Base-by-base conservation (phyloP, 2,888 invertebrate genomes). In the Aproaerema taeniolella region DNA sequence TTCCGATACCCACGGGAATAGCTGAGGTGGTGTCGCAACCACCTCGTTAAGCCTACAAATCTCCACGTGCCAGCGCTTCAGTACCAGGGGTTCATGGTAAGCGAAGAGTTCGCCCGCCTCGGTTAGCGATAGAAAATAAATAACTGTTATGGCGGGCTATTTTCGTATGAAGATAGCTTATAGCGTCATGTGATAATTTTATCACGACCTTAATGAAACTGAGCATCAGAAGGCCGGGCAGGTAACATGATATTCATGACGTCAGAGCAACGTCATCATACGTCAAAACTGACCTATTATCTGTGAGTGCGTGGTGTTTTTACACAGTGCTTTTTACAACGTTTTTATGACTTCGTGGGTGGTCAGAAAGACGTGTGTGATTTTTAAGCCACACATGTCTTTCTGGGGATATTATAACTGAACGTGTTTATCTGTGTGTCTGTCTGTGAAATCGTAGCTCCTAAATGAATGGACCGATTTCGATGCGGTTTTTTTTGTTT, bases 131-230 rank as follows among this genome's bases (percentile, higher is more conserved):
- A 42, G 38, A 25, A 33, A 37, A 25, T 43, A 38, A 54, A 56
- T 58, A 64, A 59, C 51, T 46, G 56, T 59, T 61, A 52, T 53
- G 46, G 46, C 38, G 51, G 51, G 61, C 70, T 83, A 83, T 83
- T 83, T 78, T 63, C 43, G 75, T 56, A 61, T 57, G 56, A 53
- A 62, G 68, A 64, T 72, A 75, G 53, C 52, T 51, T n/a, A n/a
- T 40, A 64, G 66, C 81, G 81, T 85, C 83, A 83, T 69, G 56
- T 64, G 79, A 82, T 82, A 83, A 85, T 78, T 77, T 85, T 85
- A 85, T 82, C 80, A 61, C 54, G 77, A 67, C 77, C 73, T 79
- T 83, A 82, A 82, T 83, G 77, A 79, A 76, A 72, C 57, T 59
- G 52, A 61, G 58, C 54, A 58, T n/a, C 13, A 57, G 74, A 68